Evolutionary conservation across 2,113 vertebrate species (phyloP).

Genomic region (Lagopus muta): DNA sequence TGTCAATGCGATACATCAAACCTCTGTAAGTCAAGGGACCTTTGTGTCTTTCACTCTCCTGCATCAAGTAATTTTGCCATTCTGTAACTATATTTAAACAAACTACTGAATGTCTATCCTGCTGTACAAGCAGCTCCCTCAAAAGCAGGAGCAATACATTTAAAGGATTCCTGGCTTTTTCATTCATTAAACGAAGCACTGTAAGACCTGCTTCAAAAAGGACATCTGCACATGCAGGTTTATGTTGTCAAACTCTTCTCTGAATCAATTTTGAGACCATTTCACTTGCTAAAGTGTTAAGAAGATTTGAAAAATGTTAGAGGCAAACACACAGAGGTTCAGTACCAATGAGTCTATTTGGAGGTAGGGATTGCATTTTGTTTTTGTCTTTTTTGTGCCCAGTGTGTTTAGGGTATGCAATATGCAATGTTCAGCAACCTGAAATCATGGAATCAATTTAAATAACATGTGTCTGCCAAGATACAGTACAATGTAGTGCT

Average conservation of each 20-base stretch:
- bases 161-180: neutral
- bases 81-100: neutral
- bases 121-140: neutral
- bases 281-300: neutral
- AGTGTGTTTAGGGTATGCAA: neutral
- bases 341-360: neutral
- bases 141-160: neutral
- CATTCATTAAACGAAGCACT: neutral
- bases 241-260: neutral
- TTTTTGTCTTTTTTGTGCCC: neutral
- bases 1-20: neutral
- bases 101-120: neutral
- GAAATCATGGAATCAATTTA: conserved; percentile 45
- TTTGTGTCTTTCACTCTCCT: neutral
- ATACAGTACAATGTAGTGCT: neutral
- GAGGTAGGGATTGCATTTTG: neutral
- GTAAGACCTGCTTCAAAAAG: neutral
- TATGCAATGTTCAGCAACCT: neutral
- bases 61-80: neutral
- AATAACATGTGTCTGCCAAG: conserved; percentile 13
- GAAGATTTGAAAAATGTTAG: neutral
- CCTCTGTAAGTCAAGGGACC: neutral
- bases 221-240: neutral
- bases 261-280: neutral
- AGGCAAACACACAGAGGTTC: neutral